A percentile compares a stretch with the other conserved stretches of the same genome.
Evolutionary conservation across 2,797 vertebrate species (phyloP).

Genomic region (Galago senegalensis): DNA sequence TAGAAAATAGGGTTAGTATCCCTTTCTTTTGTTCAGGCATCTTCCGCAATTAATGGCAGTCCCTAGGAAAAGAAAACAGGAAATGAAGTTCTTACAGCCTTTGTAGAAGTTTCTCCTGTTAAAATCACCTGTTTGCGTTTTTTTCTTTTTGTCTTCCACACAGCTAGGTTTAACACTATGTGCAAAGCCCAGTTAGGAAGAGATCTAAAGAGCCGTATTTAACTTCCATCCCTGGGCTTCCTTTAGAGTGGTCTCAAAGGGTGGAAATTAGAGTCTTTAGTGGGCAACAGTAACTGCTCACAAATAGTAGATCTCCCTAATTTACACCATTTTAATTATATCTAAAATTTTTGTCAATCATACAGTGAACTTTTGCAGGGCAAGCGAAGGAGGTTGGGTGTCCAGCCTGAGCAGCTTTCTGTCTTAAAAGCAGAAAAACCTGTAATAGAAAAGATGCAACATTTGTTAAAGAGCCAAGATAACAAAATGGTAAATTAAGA

Average conservation of each 20-base stretch:
- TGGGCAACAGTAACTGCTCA: slow-evolving; percentile 67
- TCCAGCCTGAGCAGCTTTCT: slow-evolving; percentile 70
- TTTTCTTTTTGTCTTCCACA: slow-evolving; percentile 31
- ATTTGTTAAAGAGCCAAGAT: slow-evolving; percentile 84
- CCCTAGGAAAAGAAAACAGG: slow-evolving; percentile 48
- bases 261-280: slow-evolving; percentile 64
- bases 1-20: slow-evolving; percentile 32
- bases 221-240: slow-evolving; percentile 55
- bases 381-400: slow-evolving; percentile 44
- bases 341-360: slow-evolving; percentile 82
- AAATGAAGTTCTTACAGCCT: slow-evolving; percentile 63
- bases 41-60: not conserved
- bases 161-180: slow-evolving; percentile 30
- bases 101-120: slow-evolving; percentile 33
- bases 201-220: slow-evolving; percentile 58
- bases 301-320: slow-evolving; percentile 76
- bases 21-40: not conserved
- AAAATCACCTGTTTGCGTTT: slow-evolving; percentile 29
- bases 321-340: slow-evolving; percentile 85
- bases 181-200: slow-evolving; percentile 64
- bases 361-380: slow-evolving; percentile 68
- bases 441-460: slow-evolving; percentile 83
- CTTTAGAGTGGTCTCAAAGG: slow-evolving; percentile 63
- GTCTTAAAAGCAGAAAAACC: slow-evolving; percentile 81
- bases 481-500: slow-evolving; percentile 83